Conservation (phyloP, 2,888 invertebrate species). For the Sarcophaga variegata region DNA sequence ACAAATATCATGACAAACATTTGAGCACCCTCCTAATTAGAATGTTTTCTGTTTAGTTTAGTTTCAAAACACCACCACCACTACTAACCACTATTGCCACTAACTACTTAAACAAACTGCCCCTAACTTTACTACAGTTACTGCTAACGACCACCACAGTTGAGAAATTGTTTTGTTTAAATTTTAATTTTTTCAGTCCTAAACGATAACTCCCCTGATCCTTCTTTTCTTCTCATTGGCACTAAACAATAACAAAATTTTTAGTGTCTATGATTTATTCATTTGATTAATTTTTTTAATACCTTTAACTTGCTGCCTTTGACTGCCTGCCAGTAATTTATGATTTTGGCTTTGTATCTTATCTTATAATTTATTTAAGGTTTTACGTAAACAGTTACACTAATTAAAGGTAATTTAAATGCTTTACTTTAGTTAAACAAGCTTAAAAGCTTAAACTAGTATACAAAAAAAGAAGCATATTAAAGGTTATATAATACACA, state of each 20-base stretch:
- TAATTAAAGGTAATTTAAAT: not conserved
- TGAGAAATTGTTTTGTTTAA: no score
- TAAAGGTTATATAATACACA: slow-evolving; percentile 20
- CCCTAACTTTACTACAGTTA: not conserved
- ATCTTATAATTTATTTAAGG: not conserved
- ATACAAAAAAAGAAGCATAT: not conserved
- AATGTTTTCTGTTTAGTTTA: slow-evolving; percentile 31
- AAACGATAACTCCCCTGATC: no score
- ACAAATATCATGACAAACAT: slow-evolving; percentile 51
- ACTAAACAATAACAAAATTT: slow-evolving; percentile 8
- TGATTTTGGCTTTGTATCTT: no score
- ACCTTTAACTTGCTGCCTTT: not conserved
- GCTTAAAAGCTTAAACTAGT: slow-evolving; percentile 3
- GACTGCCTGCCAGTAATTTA: no score
- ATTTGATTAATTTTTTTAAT: no score
- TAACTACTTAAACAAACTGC: not conserved
- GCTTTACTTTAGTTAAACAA: slow-evolving; percentile 1
- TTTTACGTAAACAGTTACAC: not conserved
- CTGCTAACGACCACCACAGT: no score
- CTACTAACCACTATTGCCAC: slow-evolving; percentile 1
- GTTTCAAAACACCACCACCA: slow-evolving; percentile 41
- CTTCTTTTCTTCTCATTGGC: slow-evolving; percentile 43
- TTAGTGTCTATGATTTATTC: no score
- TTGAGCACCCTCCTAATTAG: slow-evolving; percentile 52
- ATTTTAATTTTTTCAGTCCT: no score